A percentile compares a stretch with the other conserved stretches of the same genome.
Evolutionary conservation across 2,888 invertebrate species (phyloP).

Genomic region (Neoitamus cyanurus): DNA sequence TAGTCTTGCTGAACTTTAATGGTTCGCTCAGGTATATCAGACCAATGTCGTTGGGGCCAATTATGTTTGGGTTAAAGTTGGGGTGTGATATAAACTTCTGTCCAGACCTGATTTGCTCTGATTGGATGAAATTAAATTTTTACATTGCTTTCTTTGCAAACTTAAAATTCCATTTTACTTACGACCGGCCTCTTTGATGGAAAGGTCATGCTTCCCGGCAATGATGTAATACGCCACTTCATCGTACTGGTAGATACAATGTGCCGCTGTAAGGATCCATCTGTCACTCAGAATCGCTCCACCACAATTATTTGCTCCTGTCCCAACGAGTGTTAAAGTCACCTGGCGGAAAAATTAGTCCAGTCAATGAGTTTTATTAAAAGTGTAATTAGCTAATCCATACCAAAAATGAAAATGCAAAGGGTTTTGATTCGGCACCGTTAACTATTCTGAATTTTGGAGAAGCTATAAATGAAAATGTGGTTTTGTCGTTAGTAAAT

Average conservation of each 20-base stretch:
- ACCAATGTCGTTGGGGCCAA: conserved; percentile 17
- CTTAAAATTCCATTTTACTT: neutral
- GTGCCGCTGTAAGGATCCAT: conserved; percentile 39
- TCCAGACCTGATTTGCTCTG: conserved; percentile 26
- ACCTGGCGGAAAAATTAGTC: neutral
- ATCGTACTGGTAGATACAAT: conserved; percentile 27
- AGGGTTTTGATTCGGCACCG: neutral
- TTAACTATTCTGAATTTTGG: conserved; percentile 23
- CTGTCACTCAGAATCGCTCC: conserved; percentile 20
- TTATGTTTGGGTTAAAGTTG: conserved; percentile 12
- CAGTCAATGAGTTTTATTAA: neutral
- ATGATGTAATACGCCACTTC: neutral
- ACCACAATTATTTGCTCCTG: conserved; percentile 25
- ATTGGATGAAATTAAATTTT: no score
- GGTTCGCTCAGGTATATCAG: neutral
- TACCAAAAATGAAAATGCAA: conserved; percentile 39
- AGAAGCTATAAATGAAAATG: neutral
- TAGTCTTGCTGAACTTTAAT: neutral
- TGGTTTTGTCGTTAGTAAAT: neutral
- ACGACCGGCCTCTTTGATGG: neutral
- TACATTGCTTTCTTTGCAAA: no score
- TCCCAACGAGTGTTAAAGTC: neutral
- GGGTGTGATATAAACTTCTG: conserved; percentile 18
- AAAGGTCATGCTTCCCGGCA: conserved; percentile 39
- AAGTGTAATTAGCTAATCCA: neutral